phyloP scores from a whole-genome alignment of 2,113 vertebrate genomes.

The Muntiacus reevesi region DNA sequence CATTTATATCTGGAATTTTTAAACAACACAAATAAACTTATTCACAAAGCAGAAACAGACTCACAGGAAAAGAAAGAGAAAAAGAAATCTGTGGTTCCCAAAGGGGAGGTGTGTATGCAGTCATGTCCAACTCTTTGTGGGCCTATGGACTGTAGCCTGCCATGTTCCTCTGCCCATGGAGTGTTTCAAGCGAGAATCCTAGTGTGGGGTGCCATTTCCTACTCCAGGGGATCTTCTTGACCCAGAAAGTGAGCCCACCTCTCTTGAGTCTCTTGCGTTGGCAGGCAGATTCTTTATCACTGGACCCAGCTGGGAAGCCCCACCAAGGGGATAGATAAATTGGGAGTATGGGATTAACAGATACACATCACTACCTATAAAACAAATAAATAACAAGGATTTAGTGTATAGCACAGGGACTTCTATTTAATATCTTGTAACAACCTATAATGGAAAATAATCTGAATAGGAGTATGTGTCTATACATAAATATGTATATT shows the following conservation, averaged over 20 bases:
- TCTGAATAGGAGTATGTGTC: neutral
- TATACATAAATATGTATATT: neutral
- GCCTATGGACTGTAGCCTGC: neutral
- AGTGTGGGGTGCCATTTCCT: neutral
- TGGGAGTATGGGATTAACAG: neutral
- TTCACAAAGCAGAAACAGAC: neutral
- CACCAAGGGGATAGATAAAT: neutral
- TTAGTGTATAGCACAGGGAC: neutral
- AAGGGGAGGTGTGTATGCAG: neutral
- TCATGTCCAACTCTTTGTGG: neutral
- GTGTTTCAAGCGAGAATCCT: neutral
- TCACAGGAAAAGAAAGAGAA: neutral
- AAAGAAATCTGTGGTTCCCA: neutral
- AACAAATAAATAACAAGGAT: neutral
- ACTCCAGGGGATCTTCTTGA: neutral
- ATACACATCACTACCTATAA: accelerated
- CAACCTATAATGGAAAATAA: neutral
- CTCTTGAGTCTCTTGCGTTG: neutral
- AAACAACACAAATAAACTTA: neutral
- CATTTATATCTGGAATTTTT: neutral
- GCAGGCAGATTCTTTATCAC: neutral
- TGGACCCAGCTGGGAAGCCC: neutral
- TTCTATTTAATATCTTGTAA: neutral
- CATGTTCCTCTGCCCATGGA: neutral
- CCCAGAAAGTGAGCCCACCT: neutral